Evolutionary conservation across 2,113 vertebrate genomes (phyloP).

Genomic region (Malurus elegans): DNA sequence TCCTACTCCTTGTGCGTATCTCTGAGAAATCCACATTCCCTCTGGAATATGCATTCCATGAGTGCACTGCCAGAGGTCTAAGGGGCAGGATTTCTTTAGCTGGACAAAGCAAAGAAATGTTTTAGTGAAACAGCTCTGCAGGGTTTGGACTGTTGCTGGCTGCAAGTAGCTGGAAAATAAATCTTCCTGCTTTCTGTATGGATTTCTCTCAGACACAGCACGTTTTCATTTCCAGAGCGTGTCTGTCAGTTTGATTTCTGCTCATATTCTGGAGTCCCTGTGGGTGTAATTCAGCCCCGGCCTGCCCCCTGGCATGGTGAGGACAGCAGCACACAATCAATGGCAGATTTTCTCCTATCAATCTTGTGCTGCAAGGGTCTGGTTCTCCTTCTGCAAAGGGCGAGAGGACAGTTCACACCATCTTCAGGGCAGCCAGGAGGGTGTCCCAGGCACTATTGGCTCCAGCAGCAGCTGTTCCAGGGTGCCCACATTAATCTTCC

Average conservation of each 20-base stretch:
- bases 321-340: constrained; percentile 41
- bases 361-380: constrained; percentile 5
- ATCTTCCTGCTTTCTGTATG: background rate
- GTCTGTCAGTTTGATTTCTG: background rate
- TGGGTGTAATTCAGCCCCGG: constrained; percentile 4
- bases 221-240: background rate
- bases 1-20: background rate
- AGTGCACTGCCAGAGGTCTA: background rate
- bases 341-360: constrained; percentile 24
- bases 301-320: background rate
- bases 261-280: background rate
- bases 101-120: background rate
- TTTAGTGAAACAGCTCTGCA: background rate
- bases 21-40: background rate
- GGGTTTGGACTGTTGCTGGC: background rate
- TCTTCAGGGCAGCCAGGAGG: background rate
- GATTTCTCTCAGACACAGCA: background rate
- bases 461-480: constrained; percentile 33
- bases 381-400: background rate
- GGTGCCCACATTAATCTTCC: constrained; percentile 49
- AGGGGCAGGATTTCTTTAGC: background rate
- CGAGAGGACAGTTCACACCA: constrained; percentile 10
- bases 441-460: background rate
- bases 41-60: background rate
- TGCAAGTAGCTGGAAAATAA: background rate